phyloP scores from a whole-genome alignment of 2,888 invertebrate species.

The Trachelus stipa region DNA sequence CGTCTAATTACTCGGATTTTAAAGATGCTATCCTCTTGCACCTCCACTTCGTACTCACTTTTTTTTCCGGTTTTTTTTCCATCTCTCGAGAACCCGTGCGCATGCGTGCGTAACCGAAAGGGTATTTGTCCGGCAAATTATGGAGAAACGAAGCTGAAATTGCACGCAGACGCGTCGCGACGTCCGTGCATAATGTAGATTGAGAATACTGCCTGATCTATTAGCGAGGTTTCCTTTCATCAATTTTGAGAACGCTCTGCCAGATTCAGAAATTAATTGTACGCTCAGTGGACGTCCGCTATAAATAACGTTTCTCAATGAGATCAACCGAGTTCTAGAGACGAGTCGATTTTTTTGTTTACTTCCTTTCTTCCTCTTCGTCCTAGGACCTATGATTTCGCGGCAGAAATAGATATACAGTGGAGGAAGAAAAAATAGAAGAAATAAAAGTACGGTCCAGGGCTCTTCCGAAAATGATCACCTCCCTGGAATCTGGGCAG shows the following conservation, averaged over 20 bases:
- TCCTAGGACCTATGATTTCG: neutral
- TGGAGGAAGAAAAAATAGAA: neutral
- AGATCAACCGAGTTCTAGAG: neutral
- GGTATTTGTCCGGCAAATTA: neutral
- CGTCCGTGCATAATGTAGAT: neutral
- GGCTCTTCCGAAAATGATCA: neutral
- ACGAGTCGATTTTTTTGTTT: neutral
- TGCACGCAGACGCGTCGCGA: neutral
- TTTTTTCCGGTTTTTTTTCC: neutral
- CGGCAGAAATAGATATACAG: neutral
- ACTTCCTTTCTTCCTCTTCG: neutral
- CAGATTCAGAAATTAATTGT: neutral
- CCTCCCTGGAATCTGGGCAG: neutral
- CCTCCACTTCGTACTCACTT: neutral
- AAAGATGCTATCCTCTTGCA: neutral
- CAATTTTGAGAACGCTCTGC: neutral
- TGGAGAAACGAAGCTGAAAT: neutral
- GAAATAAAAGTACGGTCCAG: neutral
- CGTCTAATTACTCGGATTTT: neutral
- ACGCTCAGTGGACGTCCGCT: neutral
- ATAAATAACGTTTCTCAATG: neutral
- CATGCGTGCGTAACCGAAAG: neutral
- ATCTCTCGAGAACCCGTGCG: neutral
- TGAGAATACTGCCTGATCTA: neutral
- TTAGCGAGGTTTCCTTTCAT: neutral